Evolutionary conservation across 2,888 invertebrate species (phyloP).

Genomic region (Euphydryas editha): DNA sequence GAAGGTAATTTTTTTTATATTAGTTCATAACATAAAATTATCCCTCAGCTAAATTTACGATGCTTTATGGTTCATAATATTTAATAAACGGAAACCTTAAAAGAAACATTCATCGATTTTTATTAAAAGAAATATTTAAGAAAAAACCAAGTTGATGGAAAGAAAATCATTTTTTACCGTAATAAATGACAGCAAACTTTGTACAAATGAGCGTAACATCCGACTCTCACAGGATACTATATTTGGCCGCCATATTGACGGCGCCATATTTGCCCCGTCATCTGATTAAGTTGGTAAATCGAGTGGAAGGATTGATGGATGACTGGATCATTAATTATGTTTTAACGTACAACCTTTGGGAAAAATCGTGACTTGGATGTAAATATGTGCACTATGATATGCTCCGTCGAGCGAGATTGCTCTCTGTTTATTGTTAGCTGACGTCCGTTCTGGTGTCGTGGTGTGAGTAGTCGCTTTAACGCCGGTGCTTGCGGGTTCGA

Average conservation of each 20-base stretch:
- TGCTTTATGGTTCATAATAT: neutral
- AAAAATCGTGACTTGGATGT: conserved; percentile 39
- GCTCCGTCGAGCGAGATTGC: conserved; percentile 10
- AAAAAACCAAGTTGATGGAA: neutral
- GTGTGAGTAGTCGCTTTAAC: too few relatives aligned
- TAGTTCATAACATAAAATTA: neutral
- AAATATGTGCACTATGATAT: conserved; percentile 31
- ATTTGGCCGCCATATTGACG: conserved; percentile 41
- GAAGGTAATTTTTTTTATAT: neutral
- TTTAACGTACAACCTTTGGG: conserved; percentile 41
- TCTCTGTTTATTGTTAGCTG: neutral
- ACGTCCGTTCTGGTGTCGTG: too few relatives aligned
- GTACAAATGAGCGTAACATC: conserved; percentile 35
- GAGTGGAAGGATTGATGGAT: conserved; percentile 66
- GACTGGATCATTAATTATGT: conserved; percentile 59
- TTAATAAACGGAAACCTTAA: conserved; percentile 5
- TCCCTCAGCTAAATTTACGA: neutral
- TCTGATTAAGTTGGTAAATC: conserved; percentile 69
- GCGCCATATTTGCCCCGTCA: conserved; percentile 54
- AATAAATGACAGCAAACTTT: conserved; percentile 35
- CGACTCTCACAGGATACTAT: conserved; percentile 21
- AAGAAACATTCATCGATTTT: neutral
- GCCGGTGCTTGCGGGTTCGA: too few relatives aligned
- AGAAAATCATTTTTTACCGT: conserved; percentile 33
- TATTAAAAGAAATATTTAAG: neutral